Evolutionary conservation across 2,888 invertebrate species (phyloP).

Genomic region (Erpobdella octoculata): DNA sequence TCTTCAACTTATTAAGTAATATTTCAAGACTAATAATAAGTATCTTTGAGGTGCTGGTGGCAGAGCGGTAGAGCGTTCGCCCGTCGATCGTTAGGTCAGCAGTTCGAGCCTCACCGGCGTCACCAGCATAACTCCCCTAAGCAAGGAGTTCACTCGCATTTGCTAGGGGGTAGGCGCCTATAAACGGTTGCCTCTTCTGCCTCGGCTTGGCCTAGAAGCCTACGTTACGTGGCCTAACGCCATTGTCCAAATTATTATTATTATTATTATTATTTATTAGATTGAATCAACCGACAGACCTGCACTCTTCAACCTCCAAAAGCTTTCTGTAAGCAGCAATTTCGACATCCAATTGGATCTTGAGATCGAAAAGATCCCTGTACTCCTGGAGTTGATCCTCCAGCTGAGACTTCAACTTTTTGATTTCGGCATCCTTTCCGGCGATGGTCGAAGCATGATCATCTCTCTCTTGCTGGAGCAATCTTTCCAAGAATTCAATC

Average conservation of each 20-base stretch:
- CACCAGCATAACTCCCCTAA: too few relatives aligned
- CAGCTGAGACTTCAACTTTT: conserved; percentile 79
- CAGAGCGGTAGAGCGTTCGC: too few relatives aligned
- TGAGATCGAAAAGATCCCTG: conserved; percentile 91
- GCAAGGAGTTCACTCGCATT: too few relatives aligned
- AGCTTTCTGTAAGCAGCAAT: conserved; percentile 82
- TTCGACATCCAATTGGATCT: conserved; percentile 80
- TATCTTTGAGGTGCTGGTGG: too few relatives aligned
- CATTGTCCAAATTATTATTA: not conserved
- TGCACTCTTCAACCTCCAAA: conserved; percentile 73
- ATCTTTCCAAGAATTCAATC: conserved; percentile 74
- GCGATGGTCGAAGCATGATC: conserved; percentile 64
- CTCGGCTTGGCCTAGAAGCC: too few relatives aligned
- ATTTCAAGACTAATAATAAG: too few relatives aligned
- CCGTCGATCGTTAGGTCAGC: too few relatives aligned
- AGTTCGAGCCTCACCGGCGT: too few relatives aligned
- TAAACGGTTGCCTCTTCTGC: too few relatives aligned
- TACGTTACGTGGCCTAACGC: too few relatives aligned
- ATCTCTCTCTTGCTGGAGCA: conserved; percentile 83
- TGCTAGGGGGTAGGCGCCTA: too few relatives aligned
- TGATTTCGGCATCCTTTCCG: conserved; percentile 73
- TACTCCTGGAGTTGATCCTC: conserved; percentile 85
- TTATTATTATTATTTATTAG: not conserved
- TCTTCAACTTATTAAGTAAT: too few relatives aligned
- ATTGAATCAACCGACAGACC: conserved; percentile 47